Evolutionary conservation across 2,113 vertebrate species (phyloP), one percentile per base, ranked within the genome.

Genomic region (Microtus pennsylvanicus): DNA sequence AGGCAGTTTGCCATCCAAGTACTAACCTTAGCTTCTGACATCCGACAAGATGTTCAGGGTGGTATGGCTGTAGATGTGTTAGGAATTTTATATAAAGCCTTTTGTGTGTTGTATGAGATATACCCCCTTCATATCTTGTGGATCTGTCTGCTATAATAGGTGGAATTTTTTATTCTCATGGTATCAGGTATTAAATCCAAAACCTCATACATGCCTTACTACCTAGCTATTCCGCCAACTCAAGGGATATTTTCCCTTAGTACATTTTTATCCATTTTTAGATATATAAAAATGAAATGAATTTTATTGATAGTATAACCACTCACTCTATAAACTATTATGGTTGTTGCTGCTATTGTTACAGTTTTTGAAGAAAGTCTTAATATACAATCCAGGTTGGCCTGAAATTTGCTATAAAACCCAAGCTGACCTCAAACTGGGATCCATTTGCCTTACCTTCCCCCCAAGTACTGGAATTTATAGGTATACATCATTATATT

Each of bases 261-360:
- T 80, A 5, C 91, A 7, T 97, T 78, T 86, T 92, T 87, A 92
- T 91, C 74, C 87, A 78, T 90, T 95, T 96, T 94, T 50, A 81
- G 35, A 42, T 76, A 24, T 77, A 50, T 74, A 93, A 77, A 96
- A 93, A 89, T 94, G 87, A 94, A 89, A 47, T 85, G 85, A 4
- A 50, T 67, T 78, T 80, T 55, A 70, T 82, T 92, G 69, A 45
- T 92, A 61, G 52, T 81, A 58, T 87, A 95, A 85, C 67, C 35
- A 47, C 22, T 45, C 35, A 47, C 22, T 45, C 77, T 92, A 58
- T 94, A 70, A 89, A 75, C 24, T 88, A 45, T 52, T 63, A 19
- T 42, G 55, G 3, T 45, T 63, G n/a, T 1, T 65, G 38, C 16
- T 45, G 21, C 38, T 75, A 24, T 58, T 83, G 16, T 65, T 63